phyloP scores from a whole-genome alignment of 2,113 vertebrate genomes.

The Rissa tridactyla region DNA sequence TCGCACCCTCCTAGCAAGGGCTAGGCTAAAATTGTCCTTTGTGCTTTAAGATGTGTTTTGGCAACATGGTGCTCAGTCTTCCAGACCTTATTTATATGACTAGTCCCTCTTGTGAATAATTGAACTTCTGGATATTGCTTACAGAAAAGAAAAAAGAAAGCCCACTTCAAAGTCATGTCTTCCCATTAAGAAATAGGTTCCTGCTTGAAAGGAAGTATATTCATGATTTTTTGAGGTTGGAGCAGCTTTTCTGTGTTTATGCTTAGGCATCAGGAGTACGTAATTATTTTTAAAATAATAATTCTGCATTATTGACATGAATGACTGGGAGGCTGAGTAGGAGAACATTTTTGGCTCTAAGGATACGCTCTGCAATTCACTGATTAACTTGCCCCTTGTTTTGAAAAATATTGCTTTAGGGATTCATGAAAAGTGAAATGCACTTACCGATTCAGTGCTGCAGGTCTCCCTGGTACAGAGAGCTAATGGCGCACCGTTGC shows the following conservation, averaged over 20 bases:
- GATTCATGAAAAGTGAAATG: background rate
- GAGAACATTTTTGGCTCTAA: background rate
- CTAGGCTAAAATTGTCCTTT: background rate
- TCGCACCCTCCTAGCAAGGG: background rate
- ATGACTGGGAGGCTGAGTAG: background rate
- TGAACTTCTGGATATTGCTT: conserved; percentile 10
- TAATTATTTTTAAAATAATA: background rate
- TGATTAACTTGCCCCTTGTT: conserved; percentile 3
- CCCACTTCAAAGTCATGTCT: background rate
- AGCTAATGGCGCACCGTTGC: background rate
- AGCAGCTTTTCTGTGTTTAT: background rate
- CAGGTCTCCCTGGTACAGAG: background rate
- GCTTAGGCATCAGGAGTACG: background rate
- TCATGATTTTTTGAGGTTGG: background rate
- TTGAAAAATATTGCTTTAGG: background rate
- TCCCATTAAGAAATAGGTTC: background rate
- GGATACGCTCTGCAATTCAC: background rate
- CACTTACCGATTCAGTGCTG: fast-evolving
- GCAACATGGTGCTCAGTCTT: background rate
- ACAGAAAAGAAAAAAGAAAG: background rate
- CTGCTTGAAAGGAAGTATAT: background rate
- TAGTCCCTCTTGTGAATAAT: conserved; percentile 23
- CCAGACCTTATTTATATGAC: background rate
- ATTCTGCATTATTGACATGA: background rate
- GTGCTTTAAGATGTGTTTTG: background rate